Percentiles rank a stretch among this genome's conserved stretches.
These are phyloP conservation scores for Anomalospiza imberbis DNA, from an alignment of 2,797 vertebrate species.

Conservation along the genomic window DNA sequence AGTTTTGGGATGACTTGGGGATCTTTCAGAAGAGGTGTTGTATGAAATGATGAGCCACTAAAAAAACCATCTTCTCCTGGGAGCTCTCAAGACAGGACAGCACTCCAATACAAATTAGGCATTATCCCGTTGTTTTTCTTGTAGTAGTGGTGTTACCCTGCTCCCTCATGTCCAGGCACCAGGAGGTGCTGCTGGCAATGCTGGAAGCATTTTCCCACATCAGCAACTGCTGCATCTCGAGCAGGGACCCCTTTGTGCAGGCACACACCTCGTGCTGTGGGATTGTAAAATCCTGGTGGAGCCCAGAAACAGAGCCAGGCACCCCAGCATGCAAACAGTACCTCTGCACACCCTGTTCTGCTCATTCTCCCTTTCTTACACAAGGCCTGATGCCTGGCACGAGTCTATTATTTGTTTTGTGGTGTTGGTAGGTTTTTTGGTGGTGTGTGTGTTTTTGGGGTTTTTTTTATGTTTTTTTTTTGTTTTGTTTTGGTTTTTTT, in stretches of 20 bases:
- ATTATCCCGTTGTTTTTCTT: not conserved
- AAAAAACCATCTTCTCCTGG: not conserved
- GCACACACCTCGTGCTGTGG: not conserved
- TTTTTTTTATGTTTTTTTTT: not conserved
- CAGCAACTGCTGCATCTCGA: not conserved
- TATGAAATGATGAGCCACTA: not conserved
- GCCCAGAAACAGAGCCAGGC: not conserved
- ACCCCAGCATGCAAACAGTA: fast-evolving
- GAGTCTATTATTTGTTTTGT: not conserved
- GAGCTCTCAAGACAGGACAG: not conserved
- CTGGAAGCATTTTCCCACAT: not conserved
- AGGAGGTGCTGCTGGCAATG: constrained; percentile 19
- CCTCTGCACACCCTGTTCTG: not conserved
- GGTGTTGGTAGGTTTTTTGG: not conserved
- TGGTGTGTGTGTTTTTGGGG: not conserved
- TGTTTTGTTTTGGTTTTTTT: not conserved
- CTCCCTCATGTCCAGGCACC: not conserved
- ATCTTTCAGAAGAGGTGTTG: not conserved
- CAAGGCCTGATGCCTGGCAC: not conserved
- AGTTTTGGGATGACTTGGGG: not conserved
- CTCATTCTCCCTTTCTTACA: not conserved
- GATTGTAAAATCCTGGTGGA: not conserved
- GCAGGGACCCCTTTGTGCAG: not conserved
- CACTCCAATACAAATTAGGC: not conserved
- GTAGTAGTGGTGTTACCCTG: not conserved